Conservation (phyloP, 2,797 vertebrate genomes). For the Poecile montanus region DNA sequence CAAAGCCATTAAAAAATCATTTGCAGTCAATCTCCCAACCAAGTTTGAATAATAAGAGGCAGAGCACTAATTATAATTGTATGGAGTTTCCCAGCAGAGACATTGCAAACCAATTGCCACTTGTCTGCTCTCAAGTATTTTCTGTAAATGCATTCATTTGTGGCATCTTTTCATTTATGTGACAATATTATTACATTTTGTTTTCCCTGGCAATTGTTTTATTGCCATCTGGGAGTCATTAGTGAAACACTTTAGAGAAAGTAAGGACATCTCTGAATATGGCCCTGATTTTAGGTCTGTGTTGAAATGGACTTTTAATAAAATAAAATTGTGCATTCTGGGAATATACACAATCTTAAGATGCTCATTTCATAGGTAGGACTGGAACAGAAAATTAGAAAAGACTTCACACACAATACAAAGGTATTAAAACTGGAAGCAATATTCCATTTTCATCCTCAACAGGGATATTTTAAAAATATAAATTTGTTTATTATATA, state of each 20-base stretch:
- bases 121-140: conserved; percentile 58
- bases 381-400: neutral
- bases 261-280: neutral
- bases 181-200: conserved; percentile 45
- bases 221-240: conserved; percentile 35
- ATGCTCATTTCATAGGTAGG: neutral
- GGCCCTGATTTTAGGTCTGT: neutral
- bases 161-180: conserved; percentile 49
- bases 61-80: conserved; percentile 58
- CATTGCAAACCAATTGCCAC: conserved; percentile 57
- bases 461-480: neutral
- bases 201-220: conserved; percentile 53
- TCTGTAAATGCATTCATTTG: conserved; percentile 50
- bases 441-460: neutral
- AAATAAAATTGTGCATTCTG: neutral
- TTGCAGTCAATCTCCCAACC: conserved; percentile 57
- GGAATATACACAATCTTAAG: neutral
- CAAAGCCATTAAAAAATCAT: conserved; percentile 63
- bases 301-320: conserved; percentile 26
- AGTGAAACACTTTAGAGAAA: conserved; percentile 13
- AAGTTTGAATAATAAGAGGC: conserved; percentile 63
- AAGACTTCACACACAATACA: neutral
- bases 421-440: neutral
- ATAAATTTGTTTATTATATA: neutral
- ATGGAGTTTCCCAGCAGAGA: conserved; percentile 58